Percentiles rank a stretch among this genome's conserved stretches.
Conservation (phyloP, 64 coral and sea anemone species). For the Porites australiensis region DNA sequence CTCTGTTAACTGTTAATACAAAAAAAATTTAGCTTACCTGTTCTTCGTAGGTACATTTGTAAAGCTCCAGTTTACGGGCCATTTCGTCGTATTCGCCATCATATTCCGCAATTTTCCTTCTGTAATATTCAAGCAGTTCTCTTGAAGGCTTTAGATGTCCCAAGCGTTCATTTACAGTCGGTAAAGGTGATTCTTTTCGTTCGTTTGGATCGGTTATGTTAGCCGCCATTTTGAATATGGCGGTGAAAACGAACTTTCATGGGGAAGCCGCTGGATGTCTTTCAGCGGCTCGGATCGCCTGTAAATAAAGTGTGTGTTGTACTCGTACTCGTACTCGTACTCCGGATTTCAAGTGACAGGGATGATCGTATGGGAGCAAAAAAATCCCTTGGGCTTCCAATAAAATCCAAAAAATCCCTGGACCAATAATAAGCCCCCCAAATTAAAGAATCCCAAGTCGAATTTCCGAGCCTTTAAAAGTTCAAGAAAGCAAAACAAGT, state of each 20-base stretch:
- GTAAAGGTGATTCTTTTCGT: constrained; percentile 70
- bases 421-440: no score
- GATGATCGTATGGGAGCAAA: no score
- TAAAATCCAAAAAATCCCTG: no score
- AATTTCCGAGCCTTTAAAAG: no score
- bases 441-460: no score
- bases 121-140: constrained; percentile 97
- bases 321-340: no score
- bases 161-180: constrained; percentile 93
- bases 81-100: constrained; percentile 98
- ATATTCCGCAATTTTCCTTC: constrained; percentile 98
- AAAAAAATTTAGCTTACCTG: constrained; percentile 55
- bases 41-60: constrained; percentile 99
- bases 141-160: constrained; percentile 93
- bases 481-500: no score
- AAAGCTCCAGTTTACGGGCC: constrained; percentile 87
- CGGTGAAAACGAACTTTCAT: constrained; percentile 68
- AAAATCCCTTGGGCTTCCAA: no score
- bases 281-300: background rate
- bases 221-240: constrained; percentile 73
- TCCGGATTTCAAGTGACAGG: no score
- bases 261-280: background rate
- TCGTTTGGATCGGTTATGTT: background rate
- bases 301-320: no score
- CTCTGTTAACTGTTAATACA: no score